Conservation (phyloP, 1,140 invertebrate species). For the Drusus annulatus region DNA sequence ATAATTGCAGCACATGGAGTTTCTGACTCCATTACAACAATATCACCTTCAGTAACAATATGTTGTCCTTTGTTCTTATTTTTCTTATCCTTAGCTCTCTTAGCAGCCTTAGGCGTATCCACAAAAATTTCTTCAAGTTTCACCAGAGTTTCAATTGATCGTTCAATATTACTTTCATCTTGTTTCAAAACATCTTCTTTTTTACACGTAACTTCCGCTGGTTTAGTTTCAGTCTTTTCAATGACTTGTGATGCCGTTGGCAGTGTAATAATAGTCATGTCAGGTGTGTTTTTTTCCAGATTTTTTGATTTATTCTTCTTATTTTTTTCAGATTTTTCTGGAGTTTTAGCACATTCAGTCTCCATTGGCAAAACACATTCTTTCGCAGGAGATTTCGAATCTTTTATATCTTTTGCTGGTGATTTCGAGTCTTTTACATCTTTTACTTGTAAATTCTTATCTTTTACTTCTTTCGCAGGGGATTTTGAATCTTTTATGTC, state of each 20-base stretch:
- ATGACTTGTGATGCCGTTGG: neutral
- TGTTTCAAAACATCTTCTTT: neutral
- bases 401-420: neutral
- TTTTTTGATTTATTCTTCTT: slow-evolving; percentile 41
- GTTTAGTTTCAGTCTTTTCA: slow-evolving; percentile 8
- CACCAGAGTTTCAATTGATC: neutral
- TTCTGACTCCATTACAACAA: neutral
- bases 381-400: no score
- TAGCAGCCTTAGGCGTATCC: slow-evolving; percentile 39
- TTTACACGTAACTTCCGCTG: neutral
- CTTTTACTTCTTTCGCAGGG: neutral
- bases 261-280: neutral
- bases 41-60: neutral
- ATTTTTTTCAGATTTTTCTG: slow-evolving; percentile 27
- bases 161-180: no score
- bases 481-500: neutral
- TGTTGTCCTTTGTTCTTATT: slow-evolving; percentile 37
- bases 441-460: neutral
- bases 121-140: slow-evolving; percentile 9
- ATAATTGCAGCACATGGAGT: neutral
- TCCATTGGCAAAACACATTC: neutral
- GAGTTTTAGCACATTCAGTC: neutral
- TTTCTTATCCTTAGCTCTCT: slow-evolving; percentile 54
- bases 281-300: slow-evolving; percentile 30
- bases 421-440: neutral